Conservation (phyloP, 2,113 vertebrate species). For the Mesitornis unicolor region DNA sequence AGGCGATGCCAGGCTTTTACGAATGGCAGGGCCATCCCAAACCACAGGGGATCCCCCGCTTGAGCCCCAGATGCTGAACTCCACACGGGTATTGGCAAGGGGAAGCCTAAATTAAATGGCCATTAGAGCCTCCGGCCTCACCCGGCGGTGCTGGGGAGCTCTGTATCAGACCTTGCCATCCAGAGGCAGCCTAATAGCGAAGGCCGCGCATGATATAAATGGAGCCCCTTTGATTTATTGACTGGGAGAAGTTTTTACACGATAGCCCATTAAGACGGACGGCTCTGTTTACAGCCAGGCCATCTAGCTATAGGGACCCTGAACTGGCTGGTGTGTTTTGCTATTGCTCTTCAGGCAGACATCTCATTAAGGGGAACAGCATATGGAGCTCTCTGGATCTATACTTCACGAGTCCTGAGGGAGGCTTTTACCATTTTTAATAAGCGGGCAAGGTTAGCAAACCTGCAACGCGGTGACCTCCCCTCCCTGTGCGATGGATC, state of each 20-base stretch:
- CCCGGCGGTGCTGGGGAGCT: neutral
- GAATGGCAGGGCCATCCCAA: neutral
- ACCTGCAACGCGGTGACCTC: constrained; percentile 59
- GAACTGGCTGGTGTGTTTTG: constrained; percentile 63
- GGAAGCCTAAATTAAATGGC: constrained; percentile 42
- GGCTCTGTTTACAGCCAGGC: constrained; percentile 73
- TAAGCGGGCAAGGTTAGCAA: constrained; percentile 70
- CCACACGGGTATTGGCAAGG: neutral
- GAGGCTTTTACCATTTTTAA: constrained; percentile 73
- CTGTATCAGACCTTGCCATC: constrained; percentile 51
- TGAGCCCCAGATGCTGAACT: neutral
- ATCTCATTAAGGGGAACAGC: constrained; percentile 70
- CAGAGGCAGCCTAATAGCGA: constrained; percentile 52
- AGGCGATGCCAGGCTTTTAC: neutral
- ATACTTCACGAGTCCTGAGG: constrained; percentile 66
- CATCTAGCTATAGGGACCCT: constrained; percentile 70
- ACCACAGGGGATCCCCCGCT: neutral
- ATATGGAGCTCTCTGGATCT: constrained; percentile 63
- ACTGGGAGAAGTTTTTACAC: constrained; percentile 73
- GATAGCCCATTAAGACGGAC: constrained; percentile 72
- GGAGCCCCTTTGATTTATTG: constrained; percentile 71
- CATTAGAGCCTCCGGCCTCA: constrained; percentile 13
- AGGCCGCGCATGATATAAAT: constrained; percentile 65
- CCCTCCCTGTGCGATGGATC: constrained; percentile 47
- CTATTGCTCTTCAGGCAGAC: constrained; percentile 72